Conservation (phyloP, 2,797 vertebrate genomes). For the Poliocrania exsul region DNA sequence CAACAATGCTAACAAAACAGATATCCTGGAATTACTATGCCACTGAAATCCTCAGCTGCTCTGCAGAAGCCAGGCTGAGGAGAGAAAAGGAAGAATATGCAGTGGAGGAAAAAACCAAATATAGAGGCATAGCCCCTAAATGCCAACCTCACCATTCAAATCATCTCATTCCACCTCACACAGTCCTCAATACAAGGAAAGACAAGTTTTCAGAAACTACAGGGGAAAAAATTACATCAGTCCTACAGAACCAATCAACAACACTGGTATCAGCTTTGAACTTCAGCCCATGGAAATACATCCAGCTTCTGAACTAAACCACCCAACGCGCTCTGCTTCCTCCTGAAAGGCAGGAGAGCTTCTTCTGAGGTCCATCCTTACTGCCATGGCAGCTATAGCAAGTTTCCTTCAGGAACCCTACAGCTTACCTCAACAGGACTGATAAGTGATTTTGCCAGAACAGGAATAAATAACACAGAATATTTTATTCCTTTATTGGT, state of each 20-base stretch:
- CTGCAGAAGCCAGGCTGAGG: neutral
- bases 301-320: neutral
- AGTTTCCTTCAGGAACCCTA: neutral
- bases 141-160: neutral
- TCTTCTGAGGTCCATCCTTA: neutral
- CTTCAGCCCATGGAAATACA: fast-evolving
- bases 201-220: fast-evolving
- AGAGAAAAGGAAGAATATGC: neutral
- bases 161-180: neutral
- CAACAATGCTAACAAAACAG: neutral
- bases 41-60: neutral
- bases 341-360: neutral
- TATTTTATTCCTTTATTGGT: neutral
- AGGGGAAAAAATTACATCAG: fast-evolving
- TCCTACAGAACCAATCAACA: neutral
- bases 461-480: neutral
- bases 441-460: neutral
- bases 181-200: neutral
- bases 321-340: neutral
- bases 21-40: slow-evolving; percentile 6
- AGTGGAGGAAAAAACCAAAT: neutral
- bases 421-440: neutral
- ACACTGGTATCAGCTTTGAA: fast-evolving
- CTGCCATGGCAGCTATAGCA: fast-evolving
- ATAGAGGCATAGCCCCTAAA: neutral